These are phyloP conservation scores for Dynastes hyllus DNA, from an alignment of 2,888 invertebrate species.

Conservation along the genomic window DNA sequence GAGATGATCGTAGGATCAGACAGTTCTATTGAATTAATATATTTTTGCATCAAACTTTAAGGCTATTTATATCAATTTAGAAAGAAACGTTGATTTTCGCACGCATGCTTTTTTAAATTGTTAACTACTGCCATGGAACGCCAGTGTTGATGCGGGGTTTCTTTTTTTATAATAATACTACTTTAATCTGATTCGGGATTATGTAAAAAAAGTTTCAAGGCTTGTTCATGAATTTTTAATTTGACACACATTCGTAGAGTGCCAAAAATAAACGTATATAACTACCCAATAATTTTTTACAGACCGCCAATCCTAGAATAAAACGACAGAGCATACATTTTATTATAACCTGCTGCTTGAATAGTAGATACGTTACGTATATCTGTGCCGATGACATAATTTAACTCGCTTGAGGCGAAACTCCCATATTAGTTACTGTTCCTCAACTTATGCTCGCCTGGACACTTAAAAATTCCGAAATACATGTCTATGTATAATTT, in stretches of 20 bases:
- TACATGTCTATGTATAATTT: neutral
- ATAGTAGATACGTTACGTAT: conserved; percentile 1
- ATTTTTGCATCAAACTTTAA: neutral
- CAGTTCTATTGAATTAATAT: neutral
- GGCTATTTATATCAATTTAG: neutral
- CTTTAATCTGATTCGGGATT: neutral
- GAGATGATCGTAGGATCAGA: neutral
- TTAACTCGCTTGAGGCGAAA: conserved; percentile 1
- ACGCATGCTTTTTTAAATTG: neutral
- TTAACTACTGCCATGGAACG: too few relatives aligned
- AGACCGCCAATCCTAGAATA: conserved; percentile 10
- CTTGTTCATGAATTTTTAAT: conserved; percentile 29
- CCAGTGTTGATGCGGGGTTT: neutral
- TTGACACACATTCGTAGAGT: conserved; percentile 18
- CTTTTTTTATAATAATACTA: neutral
- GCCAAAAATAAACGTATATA: conserved; percentile 32
- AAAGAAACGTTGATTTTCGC: conserved; percentile 3
- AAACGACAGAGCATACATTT: conserved; percentile 26
- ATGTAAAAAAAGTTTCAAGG: conserved; percentile 32
- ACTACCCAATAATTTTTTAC: neutral
- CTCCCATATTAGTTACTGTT: neutral
- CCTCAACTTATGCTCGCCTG: neutral
- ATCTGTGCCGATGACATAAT: conserved; percentile 34
- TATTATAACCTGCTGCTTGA: conserved; percentile 17
- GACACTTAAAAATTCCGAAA: neutral